Conservation (phyloP, 2,888 invertebrate genomes). For the Dyspetes luteomarginatus region DNA sequence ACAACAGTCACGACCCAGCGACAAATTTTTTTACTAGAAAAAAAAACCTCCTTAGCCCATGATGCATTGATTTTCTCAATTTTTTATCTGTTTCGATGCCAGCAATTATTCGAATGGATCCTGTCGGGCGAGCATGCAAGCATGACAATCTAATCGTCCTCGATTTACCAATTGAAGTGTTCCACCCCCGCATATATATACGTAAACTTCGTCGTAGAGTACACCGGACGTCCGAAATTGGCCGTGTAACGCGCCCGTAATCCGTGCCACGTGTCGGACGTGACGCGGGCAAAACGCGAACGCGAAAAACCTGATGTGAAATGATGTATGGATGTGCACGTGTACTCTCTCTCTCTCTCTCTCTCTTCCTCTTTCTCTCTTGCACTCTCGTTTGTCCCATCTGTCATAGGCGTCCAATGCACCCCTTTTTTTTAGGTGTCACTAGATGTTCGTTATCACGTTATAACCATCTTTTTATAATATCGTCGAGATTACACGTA, state of each 20-base stretch:
- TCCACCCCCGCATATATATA: slow-evolving; percentile 58
- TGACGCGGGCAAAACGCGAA: slow-evolving; percentile 61
- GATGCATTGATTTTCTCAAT: neutral
- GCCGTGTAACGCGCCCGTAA: slow-evolving; percentile 80
- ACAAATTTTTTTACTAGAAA: no score
- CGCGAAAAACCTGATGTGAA: slow-evolving; percentile 17
- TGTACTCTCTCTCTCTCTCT: neutral
- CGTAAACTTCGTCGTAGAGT: slow-evolving; percentile 41
- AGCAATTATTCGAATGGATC: slow-evolving; percentile 41
- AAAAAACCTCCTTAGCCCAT: no score
- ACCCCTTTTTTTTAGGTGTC: slow-evolving; percentile 37
- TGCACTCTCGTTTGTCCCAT: slow-evolving; percentile 35
- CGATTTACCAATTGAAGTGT: slow-evolving; percentile 61
- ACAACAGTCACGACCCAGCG: no score
- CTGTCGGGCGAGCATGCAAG: neutral
- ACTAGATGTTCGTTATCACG: slow-evolving; percentile 47
- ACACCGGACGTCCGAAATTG: slow-evolving; percentile 79
- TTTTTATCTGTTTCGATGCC: slow-evolving; percentile 2
- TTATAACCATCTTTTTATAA: slow-evolving; percentile 44
- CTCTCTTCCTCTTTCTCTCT: neutral
- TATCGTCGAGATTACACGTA: slow-evolving; percentile 36
- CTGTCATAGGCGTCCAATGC: slow-evolving; percentile 1
- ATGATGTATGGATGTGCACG: slow-evolving; percentile 4
- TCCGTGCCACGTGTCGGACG: slow-evolving; percentile 80
- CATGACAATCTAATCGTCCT: slow-evolving; percentile 58